These are phyloP conservation scores for Promerops cafer DNA, from an alignment of 2,113 vertebrate species.

Conservation along the genomic window DNA sequence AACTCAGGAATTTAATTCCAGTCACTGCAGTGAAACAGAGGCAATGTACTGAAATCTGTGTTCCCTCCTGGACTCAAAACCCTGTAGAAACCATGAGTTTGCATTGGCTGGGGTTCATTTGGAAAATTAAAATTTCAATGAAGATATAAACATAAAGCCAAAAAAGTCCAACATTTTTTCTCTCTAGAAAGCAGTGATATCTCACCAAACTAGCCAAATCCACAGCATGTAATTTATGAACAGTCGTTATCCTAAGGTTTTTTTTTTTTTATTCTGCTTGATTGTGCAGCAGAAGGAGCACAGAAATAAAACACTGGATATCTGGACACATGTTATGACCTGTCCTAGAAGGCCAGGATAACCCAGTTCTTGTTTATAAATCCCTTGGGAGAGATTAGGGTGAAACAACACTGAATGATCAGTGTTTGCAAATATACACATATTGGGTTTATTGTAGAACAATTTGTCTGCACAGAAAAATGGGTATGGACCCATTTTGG, in stretches of 20 bases:
- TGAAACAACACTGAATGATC: neutral
- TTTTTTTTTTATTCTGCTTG: neutral
- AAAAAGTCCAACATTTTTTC: neutral
- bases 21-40: neutral
- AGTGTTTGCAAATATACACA: neutral
- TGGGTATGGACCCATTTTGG: neutral
- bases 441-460: neutral
- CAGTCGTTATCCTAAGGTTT: neutral
- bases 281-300: neutral
- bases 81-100: neutral
- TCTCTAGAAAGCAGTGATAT: neutral
- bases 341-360: neutral
- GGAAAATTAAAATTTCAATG: neutral
- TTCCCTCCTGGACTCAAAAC: neutral
- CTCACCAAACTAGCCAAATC: neutral
- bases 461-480: neutral
- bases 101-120: neutral
- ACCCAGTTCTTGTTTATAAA: neutral
- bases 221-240: neutral
- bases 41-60: neutral
- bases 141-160: neutral
- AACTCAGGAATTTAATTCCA: neutral
- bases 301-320: neutral
- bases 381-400: neutral
- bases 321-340: fast-evolving